Conservation (phyloP, 1,140 invertebrate species). For the Palaemon carinicauda region DNA sequence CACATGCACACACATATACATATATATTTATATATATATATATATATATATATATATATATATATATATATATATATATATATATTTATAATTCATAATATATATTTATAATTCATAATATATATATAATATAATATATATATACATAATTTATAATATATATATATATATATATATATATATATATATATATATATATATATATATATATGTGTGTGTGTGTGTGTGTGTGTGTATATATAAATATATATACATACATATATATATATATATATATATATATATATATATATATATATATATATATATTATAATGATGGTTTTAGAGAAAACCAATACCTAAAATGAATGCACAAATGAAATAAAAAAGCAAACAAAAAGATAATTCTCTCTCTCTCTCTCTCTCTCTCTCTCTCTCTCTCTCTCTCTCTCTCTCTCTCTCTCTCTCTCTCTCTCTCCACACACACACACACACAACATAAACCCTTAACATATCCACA, state of each 20-base stretch:
- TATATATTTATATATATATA: not conserved
- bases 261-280: not conserved
- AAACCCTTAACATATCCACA: too few relatives aligned
- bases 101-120: too few relatives aligned
- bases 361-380: too few relatives aligned
- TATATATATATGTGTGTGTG: not conserved
- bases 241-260: not conserved
- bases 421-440: too few relatives aligned
- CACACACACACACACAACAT: too few relatives aligned
- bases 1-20: not conserved
- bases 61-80: conserved; percentile 2
- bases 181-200: not conserved
- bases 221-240: not conserved
- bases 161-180: conserved; percentile 4
- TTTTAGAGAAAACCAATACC: too few relatives aligned
- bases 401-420: too few relatives aligned
- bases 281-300: not conserved
- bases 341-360: too few relatives aligned
- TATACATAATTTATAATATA: not conserved
- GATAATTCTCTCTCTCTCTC: too few relatives aligned
- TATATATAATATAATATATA: not conserved
- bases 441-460: too few relatives aligned
- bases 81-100: not conserved
- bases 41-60: conserved; percentile 4
- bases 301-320: too few relatives aligned